Evolutionary conservation across 2,888 invertebrate genomes (phyloP).

Genomic region (Macaria liturata): DNA sequence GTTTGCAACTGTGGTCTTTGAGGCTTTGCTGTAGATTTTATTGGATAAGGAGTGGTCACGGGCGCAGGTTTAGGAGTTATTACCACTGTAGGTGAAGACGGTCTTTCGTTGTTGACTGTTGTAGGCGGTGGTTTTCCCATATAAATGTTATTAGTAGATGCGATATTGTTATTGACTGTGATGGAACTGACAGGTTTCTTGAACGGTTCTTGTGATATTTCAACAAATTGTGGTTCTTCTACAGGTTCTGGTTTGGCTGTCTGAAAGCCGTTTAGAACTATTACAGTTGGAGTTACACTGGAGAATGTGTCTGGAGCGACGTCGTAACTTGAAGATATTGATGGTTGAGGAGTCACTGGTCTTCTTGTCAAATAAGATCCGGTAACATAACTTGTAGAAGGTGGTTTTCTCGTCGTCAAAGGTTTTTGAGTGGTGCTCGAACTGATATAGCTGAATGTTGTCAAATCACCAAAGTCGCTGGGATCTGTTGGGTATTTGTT

Average conservation of each 20-base stretch:
- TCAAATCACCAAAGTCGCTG: slow-evolving; percentile 65
- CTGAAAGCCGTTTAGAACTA: slow-evolving; percentile 64
- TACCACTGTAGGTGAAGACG: slow-evolving; percentile 84
- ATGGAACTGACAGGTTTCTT: slow-evolving; percentile 78
- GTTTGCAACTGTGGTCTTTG: slow-evolving; percentile 34
- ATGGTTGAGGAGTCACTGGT: slow-evolving; percentile 61
- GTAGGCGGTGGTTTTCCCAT: slow-evolving; percentile 64
- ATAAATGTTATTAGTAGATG: slow-evolving; percentile 81
- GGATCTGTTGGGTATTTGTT: slow-evolving; percentile 75
- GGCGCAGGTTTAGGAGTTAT: slow-evolving; percentile 87
- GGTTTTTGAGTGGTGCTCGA: slow-evolving; percentile 62
- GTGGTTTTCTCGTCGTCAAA: slow-evolving; percentile 61
- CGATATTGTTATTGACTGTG: slow-evolving; percentile 85
- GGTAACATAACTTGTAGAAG: slow-evolving; percentile 76
- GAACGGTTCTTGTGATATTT: slow-evolving; percentile 79
- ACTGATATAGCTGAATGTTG: slow-evolving; percentile 69
- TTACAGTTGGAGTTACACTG: slow-evolving; percentile 77
- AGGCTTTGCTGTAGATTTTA: slow-evolving; percentile 49
- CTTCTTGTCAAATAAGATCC: slow-evolving; percentile 76
- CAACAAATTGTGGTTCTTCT: slow-evolving; percentile 65
- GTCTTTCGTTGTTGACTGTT: slow-evolving; percentile 66
- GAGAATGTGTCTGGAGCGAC: slow-evolving; percentile 67
- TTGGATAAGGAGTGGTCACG: slow-evolving; percentile 64
- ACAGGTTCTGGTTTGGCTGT: slow-evolving; percentile 61
- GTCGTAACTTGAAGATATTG: slow-evolving; percentile 57